These are phyloP conservation scores for Paragorgia papillata DNA, from an alignment of 92 coral and sea anemone genomes.

Conservation along the genomic window DNA sequence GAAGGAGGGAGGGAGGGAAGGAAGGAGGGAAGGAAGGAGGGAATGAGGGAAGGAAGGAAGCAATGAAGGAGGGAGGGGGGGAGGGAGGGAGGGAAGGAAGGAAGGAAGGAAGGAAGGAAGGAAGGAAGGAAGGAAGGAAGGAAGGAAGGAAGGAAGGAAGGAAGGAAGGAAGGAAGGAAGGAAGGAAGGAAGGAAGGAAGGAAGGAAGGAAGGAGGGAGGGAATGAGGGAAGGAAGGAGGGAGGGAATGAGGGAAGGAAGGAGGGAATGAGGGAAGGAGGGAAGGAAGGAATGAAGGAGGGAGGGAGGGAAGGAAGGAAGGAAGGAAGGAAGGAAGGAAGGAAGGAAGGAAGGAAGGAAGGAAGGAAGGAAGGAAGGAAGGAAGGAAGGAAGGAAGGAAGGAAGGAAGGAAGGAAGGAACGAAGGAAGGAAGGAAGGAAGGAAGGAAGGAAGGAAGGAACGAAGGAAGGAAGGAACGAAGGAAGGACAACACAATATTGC, in stretches of 20 bases:
- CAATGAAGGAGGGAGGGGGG: too few species aligned
- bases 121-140: slow-evolving; percentile 16
- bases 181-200: slow-evolving; percentile 31
- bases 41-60: too few species aligned
- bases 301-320: slow-evolving; percentile 27
- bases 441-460: slow-evolving; percentile 7
- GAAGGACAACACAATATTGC: slow-evolving; percentile 4
- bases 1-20: slow-evolving; percentile 21
- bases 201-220: slow-evolving; percentile 7
- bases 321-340: slow-evolving; percentile 27
- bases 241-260: too few species aligned
- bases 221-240: too few species aligned
- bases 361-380: slow-evolving; percentile 19
- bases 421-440: slow-evolving; percentile 21
- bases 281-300: neutral
- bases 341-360: slow-evolving; percentile 18
- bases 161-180: slow-evolving; percentile 31
- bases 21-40: neutral
- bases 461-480: slow-evolving; percentile 3
- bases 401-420: slow-evolving; percentile 23
- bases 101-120: slow-evolving; percentile 9
- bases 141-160: slow-evolving; percentile 35
- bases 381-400: slow-evolving; percentile 37
- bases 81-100: slow-evolving; percentile 3
- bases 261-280: too few species aligned